Conservation (phyloP, 2,113 vertebrate genomes). For the Pelmatolapia mariae region DNA sequence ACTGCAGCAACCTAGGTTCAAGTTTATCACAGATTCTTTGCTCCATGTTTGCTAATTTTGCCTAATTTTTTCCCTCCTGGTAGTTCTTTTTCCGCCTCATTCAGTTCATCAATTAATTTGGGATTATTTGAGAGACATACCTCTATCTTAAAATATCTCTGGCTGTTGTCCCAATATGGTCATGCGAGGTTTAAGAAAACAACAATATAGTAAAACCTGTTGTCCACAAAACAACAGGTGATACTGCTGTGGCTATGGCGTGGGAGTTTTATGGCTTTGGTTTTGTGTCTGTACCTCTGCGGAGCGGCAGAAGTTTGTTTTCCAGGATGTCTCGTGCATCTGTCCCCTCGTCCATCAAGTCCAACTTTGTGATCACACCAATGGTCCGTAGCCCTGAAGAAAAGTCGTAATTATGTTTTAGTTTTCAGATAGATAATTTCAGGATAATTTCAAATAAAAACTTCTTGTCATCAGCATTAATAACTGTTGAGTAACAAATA, state of each 20-base stretch:
- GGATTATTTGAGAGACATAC: background rate
- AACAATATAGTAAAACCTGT: background rate
- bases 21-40: background rate
- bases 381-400: constrained; percentile 86
- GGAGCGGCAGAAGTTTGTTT: constrained; percentile 90
- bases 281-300: constrained; percentile 74
- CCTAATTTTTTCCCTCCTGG: background rate
- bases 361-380: constrained; percentile 94
- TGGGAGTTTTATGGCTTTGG: background rate
- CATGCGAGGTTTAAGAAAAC: background rate
- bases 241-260: background rate
- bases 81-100: fast-evolving
- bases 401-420: background rate
- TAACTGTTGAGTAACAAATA: background rate
- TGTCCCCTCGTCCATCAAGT: constrained; percentile 95
- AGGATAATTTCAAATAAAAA: background rate
- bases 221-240: background rate
- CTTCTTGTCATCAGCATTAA: background rate
- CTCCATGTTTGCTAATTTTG: background rate
- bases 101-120: background rate
- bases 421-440: background rate
- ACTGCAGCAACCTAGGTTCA: background rate
- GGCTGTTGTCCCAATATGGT: background rate
- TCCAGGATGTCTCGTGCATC: constrained; percentile 92
- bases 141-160: background rate